A percentile compares a stretch with the other conserved stretches of the same genome.
These are phyloP conservation scores for Platyura marginata DNA, from an alignment of 1,140 invertebrate species.

Conservation along the genomic window DNA sequence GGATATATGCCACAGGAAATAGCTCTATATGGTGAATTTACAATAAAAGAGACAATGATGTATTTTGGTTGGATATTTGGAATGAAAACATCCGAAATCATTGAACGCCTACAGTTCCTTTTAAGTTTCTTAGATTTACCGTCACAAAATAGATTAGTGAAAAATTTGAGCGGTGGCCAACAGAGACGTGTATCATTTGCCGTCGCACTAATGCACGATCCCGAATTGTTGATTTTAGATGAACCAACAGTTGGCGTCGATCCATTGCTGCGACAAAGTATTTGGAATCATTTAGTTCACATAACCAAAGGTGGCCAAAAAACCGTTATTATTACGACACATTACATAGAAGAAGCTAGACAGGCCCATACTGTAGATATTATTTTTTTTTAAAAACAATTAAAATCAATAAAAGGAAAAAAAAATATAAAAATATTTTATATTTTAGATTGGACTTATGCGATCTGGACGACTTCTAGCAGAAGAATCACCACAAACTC, in stretches of 20 bases:
- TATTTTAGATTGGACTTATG: constrained; percentile 78
- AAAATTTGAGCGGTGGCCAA: constrained; percentile 85
- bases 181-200: constrained; percentile 83
- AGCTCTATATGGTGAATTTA: constrained; percentile 85
- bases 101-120: constrained; percentile 68
- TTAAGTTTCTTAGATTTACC: constrained; percentile 79
- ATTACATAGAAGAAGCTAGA: constrained; percentile 84
- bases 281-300: constrained; percentile 79
- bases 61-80: constrained; percentile 95
- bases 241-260: constrained; percentile 91
- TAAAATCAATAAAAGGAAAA: too few species aligned
- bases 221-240: constrained; percentile 81
- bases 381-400: too few species aligned
- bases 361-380: constrained; percentile 71
- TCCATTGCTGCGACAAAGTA: constrained; percentile 71
- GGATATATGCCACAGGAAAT: constrained; percentile 81
- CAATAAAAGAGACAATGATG: constrained; percentile 85
- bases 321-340: constrained; percentile 85
- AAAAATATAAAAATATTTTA: too few species aligned
- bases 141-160: constrained; percentile 64
- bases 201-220: constrained; percentile 80
- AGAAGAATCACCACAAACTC: constrained; percentile 72
- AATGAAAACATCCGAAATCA: constrained; percentile 64
- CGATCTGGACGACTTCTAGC: constrained; percentile 75
- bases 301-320: constrained; percentile 64